Percentiles rank a stretch among this genome's conserved stretches.
These are phyloP conservation scores for Apis laboriosa DNA, from an alignment of 1,140 invertebrate genomes.

Conservation along the genomic window DNA sequence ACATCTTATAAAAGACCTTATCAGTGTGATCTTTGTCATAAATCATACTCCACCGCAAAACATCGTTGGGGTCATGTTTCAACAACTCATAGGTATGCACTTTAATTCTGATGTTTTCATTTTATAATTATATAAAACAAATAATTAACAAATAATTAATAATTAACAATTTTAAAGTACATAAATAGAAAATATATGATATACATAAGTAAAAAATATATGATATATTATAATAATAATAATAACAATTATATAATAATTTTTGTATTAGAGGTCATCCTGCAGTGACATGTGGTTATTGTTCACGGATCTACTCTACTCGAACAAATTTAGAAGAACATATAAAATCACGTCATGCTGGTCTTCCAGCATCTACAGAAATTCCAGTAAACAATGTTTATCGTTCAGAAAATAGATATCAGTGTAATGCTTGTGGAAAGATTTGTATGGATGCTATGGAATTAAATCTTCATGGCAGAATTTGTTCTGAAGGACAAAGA, in stretches of 20 bases:
- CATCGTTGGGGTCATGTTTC: constrained; percentile 82
- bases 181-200: background rate
- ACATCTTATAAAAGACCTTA: constrained; percentile 80
- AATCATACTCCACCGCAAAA: constrained; percentile 81
- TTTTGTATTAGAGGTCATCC: constrained; percentile 77
- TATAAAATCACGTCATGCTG: constrained; percentile 79
- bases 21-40: constrained; percentile 81
- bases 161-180: background rate
- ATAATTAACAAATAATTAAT: background rate
- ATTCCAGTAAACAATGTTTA: constrained; percentile 58
- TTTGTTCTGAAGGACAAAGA: constrained; percentile 69
- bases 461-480: constrained; percentile 74
- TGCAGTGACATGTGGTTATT: constrained; percentile 79
- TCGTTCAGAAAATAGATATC: constrained; percentile 72
- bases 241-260: constrained; percentile 16
- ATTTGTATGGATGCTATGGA: constrained; percentile 76
- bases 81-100: constrained; percentile 76
- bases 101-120: background rate
- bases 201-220: no score
- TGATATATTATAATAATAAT: no score
- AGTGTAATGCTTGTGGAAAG: constrained; percentile 77
- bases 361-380: constrained; percentile 70
- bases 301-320: constrained; percentile 80
- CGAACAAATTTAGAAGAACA: constrained; percentile 80
- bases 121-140: background rate